Base-by-base conservation (phyloP, 2,888 invertebrate species). In the Nymphalis c-album region DNA sequence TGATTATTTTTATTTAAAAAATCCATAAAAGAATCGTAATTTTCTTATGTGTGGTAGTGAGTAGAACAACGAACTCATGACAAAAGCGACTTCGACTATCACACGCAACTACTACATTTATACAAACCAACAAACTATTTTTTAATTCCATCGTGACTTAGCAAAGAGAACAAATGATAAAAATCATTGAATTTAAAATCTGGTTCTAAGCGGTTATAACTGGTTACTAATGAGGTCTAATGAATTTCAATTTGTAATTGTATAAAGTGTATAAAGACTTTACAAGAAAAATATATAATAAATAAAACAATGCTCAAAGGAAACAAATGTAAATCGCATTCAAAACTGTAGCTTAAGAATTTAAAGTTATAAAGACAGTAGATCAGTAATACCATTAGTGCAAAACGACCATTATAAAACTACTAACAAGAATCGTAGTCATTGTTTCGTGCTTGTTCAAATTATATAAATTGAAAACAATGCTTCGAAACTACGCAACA, bases 401-500 rank as follows among this genome's bases (percentile, higher is more conserved):
- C 13, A 40, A 20, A 61, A 61, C 35, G 20, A 17, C 55, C 57
- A 45, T 58, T 62, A 5, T 10, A 20, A 6, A 50, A 67, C 47
- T 22, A 20, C 26, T 31, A 40, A 6, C 20, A 58, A 58, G 46
- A 53, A 53, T 22, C 26, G 26, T 17, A 22, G 53, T 53, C 50
- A 18, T 20, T 53, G 26, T 53, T 53, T 10, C 53, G 17, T 60
- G 20, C 20, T 59, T 48, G 58, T 62, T 65, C 22, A 64, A 68
- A 64, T 71, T 59, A 69, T 66, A 66, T 60, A 64, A 69, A 71
- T 69, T 67, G 69, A 64, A 67, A 69, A 71, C 71, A 71, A 69
- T 67, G 64, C 69, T 46, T 66, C 45, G 63, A 59, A 64, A 69
- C 63, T 67, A 67, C 62, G 67, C 40, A 64, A 71, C 62, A 69